Conservation (phyloP, 2,113 vertebrate species). For the Amia ocellicauda region DNA sequence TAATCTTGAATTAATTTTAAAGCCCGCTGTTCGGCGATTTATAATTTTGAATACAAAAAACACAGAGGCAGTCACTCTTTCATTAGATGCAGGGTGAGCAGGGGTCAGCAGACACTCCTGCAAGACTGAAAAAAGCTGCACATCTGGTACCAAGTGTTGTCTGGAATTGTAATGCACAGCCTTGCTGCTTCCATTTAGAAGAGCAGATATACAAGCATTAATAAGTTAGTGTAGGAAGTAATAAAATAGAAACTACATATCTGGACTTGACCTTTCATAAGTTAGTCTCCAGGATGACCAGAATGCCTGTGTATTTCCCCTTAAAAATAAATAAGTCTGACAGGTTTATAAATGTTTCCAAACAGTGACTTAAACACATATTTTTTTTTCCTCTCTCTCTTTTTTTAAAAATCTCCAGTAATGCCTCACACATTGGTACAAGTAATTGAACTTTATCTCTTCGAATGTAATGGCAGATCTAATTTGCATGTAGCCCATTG, state of each 20-base stretch:
- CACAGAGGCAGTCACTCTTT: constrained; percentile 72
- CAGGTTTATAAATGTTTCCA: neutral
- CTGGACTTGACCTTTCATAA: constrained; percentile 67
- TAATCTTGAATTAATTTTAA: constrained; percentile 74
- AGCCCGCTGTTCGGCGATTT: constrained; percentile 58
- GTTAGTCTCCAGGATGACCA: constrained; percentile 51
- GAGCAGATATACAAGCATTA: constrained; percentile 42
- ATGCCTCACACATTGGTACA: neutral
- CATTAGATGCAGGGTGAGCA: constrained; percentile 73
- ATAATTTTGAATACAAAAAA: constrained; percentile 66
- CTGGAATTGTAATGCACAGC: constrained; percentile 73
- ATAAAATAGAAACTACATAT: constrained; percentile 70
- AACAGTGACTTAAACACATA: neutral
- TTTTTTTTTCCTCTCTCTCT: neutral
- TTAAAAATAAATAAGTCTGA: too few species aligned
- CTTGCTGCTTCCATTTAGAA: constrained; percentile 60
- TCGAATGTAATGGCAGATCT: constrained; percentile 23
- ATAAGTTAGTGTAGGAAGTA: constrained; percentile 54
- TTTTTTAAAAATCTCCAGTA: neutral
- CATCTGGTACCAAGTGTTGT: constrained; percentile 71
- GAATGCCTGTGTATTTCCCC: constrained; percentile 22
- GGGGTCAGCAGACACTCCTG: constrained; percentile 73
- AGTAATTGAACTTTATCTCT: neutral
- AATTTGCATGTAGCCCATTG: constrained; percentile 37
- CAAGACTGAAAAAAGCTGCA: constrained; percentile 68